Base-by-base conservation (phyloP, 2,113 vertebrate genomes). In the Trachemys scripta region DNA sequence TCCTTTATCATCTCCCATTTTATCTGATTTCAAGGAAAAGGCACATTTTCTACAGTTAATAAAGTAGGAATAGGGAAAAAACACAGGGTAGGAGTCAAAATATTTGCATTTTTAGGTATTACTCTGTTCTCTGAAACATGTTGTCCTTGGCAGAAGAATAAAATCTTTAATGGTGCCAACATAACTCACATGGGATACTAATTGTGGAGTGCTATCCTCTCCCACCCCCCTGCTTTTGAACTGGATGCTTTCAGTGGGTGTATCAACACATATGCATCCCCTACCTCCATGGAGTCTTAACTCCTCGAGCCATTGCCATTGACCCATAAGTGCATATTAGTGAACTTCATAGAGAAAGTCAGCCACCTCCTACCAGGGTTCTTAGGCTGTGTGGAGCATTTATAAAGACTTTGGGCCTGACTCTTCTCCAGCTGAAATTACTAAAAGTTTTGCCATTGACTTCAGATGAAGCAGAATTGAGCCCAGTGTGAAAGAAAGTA, bases 41-140 rank as follows among this genome's bases (percentile, higher is more conserved):
- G 82, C 95, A 86, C 84, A 62, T 97, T 97, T 97, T 92, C 92
- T 97, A 82, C 95, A 95, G 91, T 90, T 97, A 92, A 92, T 35
- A 87, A 96, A 96, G 65, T 81, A 95, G 79, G 69, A 96, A 92
- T 51, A 27, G 80, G n/a, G 50, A 92, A 96, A 87, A 96, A 97
- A 95, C 94, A 88, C 87, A 96, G 95, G 95, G 94, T 95, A 92
- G 92, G 94, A 96, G 89, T 98, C 96, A 98, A 98, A 98, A 93
- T 97, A 97, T 96, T 98, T 95, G 84, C 94, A 54, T 97, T 85
- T 97, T 96, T 96, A 97, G 97, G 92, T 96, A 95, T 94, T 98
- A 96, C 93, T 88, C 54, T 38, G 51, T 94, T 94, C 94, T 95
- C 96, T 97, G 97, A 98, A 98, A 95, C 92, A 59, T 90, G 92